Conservation (phyloP, 2,888 invertebrate species). For the Oegoconia quadripuncta region DNA sequence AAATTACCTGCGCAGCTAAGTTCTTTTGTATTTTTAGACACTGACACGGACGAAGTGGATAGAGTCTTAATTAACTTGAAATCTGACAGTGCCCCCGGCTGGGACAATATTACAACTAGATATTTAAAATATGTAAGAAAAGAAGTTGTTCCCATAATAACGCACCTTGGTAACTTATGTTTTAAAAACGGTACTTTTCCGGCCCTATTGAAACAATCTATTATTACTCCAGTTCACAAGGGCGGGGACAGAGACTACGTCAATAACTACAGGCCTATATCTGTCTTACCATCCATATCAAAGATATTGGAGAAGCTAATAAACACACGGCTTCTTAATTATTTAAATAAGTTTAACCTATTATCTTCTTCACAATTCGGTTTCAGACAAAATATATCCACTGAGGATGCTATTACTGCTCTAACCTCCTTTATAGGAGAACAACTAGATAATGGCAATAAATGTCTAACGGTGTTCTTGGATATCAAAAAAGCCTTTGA, state of each 20-base stretch:
- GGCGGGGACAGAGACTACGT: conserved; percentile 9
- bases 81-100: too few relatives aligned
- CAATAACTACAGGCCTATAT: conserved; percentile 16
- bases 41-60: background rate
- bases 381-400: too few relatives aligned
- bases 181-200: background rate
- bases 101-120: background rate
- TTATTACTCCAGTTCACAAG: conserved; percentile 17
- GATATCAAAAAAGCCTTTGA: too few relatives aligned
- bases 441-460: too few relatives aligned
- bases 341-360: too few relatives aligned
- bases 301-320: background rate
- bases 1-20: background rate
- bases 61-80: background rate
- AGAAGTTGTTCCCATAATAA: background rate
- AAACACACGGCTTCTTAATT: too few relatives aligned
- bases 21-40: background rate
- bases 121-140: background rate
- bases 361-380: background rate
- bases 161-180: background rate
- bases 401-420: too few relatives aligned
- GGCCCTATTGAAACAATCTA: background rate
- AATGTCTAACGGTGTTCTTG: too few relatives aligned
- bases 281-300: background rate
- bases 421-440: too few relatives aligned